Conservation (phyloP, 2,797 vertebrate genomes). For the Acanthis flammea region DNA sequence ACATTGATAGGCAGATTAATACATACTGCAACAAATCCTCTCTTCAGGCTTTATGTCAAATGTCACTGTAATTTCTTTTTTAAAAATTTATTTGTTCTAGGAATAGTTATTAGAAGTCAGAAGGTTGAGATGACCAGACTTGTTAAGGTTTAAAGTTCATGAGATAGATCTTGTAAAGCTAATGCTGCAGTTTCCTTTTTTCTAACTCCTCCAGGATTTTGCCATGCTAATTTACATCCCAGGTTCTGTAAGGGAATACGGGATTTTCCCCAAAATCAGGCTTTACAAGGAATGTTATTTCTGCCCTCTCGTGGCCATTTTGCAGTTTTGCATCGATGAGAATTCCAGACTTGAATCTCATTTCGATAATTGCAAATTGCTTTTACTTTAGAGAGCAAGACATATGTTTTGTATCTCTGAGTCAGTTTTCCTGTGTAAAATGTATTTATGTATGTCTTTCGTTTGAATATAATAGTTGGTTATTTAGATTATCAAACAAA, state of each 20-base stretch:
- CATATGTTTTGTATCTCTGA: background rate
- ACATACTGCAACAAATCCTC: background rate
- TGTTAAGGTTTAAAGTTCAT: background rate
- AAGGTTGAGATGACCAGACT: background rate
- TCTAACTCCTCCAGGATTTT: background rate
- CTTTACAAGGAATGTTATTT: background rate
- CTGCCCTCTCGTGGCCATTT: conserved; percentile 70
- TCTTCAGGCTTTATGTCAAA: background rate
- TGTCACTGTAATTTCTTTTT: background rate
- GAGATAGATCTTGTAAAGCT: background rate
- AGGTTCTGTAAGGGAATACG: rapidly evolving
- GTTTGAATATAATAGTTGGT: background rate
- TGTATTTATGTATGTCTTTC: background rate
- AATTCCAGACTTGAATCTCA: background rate
- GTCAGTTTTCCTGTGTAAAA: background rate
- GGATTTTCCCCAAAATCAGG: background rate
- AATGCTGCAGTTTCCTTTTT: background rate
- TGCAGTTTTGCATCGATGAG: background rate
- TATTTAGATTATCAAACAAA: background rate
- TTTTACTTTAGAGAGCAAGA: background rate
- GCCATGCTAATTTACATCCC: background rate
- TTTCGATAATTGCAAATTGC: background rate
- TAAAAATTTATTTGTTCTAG: background rate
- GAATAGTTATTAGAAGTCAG: background rate
- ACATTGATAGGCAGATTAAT: background rate